These are phyloP conservation scores for Chrysopa pallens DNA, from an alignment of 1,140 invertebrate genomes.

Conservation along the genomic window DNA sequence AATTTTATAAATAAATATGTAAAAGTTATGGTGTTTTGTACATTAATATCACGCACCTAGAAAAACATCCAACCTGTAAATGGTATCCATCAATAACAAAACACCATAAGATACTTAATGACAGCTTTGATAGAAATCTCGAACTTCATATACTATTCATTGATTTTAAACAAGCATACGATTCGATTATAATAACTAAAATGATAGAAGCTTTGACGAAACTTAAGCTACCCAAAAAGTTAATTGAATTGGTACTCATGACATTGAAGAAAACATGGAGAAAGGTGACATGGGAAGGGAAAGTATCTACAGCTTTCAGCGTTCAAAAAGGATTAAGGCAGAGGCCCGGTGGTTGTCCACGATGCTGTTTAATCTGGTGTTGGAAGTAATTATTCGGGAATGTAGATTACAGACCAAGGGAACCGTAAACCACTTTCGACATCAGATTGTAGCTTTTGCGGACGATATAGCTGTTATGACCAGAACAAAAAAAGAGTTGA, in stretches of 20 bases:
- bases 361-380: conserved; percentile 5
- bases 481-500: too few relatives aligned
- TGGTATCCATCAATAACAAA: too few relatives aligned
- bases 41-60: too few relatives aligned
- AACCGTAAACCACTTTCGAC: too few relatives aligned
- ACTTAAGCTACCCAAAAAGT: conserved; percentile 2
- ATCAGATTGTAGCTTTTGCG: conserved; percentile 3
- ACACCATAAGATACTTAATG: too few relatives aligned
- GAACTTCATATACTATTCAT: conserved; percentile 6
- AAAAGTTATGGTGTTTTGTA: too few relatives aligned
- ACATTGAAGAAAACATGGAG: background rate
- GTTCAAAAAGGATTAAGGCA: conserved; percentile 6
- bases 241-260: conserved; percentile 3
- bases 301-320: conserved; percentile 1
- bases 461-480: conserved; percentile 5
- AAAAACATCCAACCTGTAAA: too few relatives aligned
- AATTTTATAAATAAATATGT: too few relatives aligned
- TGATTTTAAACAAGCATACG: conserved; percentile 8
- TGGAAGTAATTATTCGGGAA: conserved; percentile 3
- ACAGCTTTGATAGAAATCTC: too few relatives aligned
- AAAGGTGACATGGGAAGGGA: background rate
- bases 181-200: conserved; percentile 3
- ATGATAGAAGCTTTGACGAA: background rate
- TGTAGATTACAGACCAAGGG: background rate
- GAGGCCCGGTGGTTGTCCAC: conserved; percentile 5